Conservation (phyloP, 2,797 vertebrate genomes). For the Sorex maritimensis region DNA sequence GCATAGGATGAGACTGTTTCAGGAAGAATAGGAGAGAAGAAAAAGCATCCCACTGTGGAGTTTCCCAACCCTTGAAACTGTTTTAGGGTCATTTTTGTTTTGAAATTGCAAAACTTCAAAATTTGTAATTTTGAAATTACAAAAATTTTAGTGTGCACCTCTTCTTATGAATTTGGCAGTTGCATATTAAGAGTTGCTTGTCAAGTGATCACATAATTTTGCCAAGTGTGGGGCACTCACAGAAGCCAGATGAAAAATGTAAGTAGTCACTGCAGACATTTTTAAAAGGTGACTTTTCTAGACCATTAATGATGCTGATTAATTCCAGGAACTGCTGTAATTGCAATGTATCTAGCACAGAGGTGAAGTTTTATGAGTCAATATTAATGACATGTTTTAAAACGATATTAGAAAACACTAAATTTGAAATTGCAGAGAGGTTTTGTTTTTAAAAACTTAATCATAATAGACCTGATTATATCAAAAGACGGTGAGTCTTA, state of each 20-base stretch:
- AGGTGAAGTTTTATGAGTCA: conserved; percentile 69
- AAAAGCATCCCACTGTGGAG: not conserved
- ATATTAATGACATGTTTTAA: not conserved
- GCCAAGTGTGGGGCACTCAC: not conserved
- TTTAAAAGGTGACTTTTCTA: conserved; percentile 74
- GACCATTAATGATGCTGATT: conserved; percentile 69
- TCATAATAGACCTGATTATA: not conserved
- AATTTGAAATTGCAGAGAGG: not conserved
- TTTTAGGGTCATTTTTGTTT: not conserved
- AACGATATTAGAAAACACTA: not conserved
- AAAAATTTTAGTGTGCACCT: not conserved
- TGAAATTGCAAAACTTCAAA: conserved; percentile 12
- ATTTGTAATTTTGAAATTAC: conserved; percentile 25
- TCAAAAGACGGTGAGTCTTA: not conserved
- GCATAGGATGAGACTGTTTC: not conserved
- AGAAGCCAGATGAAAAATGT: not conserved
- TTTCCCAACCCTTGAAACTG: not conserved
- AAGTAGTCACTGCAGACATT: not conserved
- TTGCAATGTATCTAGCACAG: conserved; percentile 20
- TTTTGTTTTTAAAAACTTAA: not conserved
- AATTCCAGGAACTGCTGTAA: conserved; percentile 42
- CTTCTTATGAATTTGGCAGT: not conserved
- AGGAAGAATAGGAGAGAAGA: not conserved
- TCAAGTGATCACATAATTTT: not conserved
- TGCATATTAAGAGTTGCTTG: not conserved